Evolutionary conservation across 2,888 invertebrate genomes (phyloP), one percentile per base, ranked within the genome.

Genomic region (Agonopterix subpropinquella): DNA sequence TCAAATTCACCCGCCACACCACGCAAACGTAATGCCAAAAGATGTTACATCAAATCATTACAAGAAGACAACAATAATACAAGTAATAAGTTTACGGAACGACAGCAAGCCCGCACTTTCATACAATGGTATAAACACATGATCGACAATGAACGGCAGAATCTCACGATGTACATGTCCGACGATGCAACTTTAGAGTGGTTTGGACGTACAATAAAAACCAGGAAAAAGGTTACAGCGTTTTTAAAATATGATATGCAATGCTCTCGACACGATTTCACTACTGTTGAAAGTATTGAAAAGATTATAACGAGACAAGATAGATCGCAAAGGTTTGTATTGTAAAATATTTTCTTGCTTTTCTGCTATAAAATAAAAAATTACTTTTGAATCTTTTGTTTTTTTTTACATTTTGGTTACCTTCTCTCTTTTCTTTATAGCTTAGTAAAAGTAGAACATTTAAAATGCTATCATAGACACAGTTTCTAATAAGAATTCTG

Each of bases 151-250:
- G 83, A 90, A 43, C 71, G 89, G 10, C 75, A 82, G 43, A 89
- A 85, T 52, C 58, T 91, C 1, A 73, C 82, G 7, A 61, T 89
- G 35, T 89, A 89, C 58, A 60, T 91, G 18, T 80, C 89, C 11
- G 88, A 90, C 53, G 81, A 90, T 64, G 83, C 90, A 1, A 70
- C 83, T 1, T 71, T 92, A 2, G 91, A 92, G 67, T 92, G 92
- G 92, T 92, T 92, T 67, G 92, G 92, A 0, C 80, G 89, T 47
- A 91, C 90, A 9, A 80, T 92, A 7, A 90, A 82, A 64, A 90
- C 90, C 0, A 89, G 88, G 54, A 89, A 87, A 64, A 91, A 90
- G 62, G 90, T 92, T 0, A 70, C 84, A 1, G 71, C 81, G 4
- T 92, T 92, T 57, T 60, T 92, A 2, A 90, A 90, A 59, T 77